Evolutionary conservation across 2,888 invertebrate species (phyloP).

Genomic region (Vanessa cardui): DNA sequence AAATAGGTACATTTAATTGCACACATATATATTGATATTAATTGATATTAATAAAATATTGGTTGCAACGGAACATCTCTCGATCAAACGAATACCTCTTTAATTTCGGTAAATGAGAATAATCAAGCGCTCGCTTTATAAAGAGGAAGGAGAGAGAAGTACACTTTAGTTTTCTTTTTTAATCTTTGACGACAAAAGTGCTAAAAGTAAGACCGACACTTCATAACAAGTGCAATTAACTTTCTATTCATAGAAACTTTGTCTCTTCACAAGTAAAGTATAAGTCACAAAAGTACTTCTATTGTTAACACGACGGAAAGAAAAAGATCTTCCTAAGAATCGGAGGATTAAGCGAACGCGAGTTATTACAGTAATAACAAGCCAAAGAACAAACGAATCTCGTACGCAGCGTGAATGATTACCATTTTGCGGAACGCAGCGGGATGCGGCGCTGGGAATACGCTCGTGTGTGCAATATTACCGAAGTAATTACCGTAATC

Average conservation of each 20-base stretch:
- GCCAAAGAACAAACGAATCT: constrained; percentile 3
- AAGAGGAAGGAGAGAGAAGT: background rate
- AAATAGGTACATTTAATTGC: no score
- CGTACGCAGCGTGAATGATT: background rate
- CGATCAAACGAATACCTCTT: no score
- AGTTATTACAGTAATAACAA: background rate
- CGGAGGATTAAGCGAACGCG: background rate
- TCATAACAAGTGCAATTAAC: background rate
- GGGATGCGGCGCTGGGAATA: background rate
- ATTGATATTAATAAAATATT: no score
- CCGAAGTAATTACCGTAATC: constrained; percentile 20
- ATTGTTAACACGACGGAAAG: background rate
- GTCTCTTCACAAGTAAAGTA: no score
- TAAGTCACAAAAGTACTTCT: background rate
- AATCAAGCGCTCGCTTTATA: background rate
- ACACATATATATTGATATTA: no score
- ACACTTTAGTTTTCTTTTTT: background rate
- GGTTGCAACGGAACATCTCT: no score
- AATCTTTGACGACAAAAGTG: background rate
- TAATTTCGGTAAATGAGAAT: no score
- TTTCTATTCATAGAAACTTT: background rate
- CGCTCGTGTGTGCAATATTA: background rate
- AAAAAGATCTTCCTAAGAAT: background rate
- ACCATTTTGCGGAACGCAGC: background rate
- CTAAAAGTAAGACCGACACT: background rate